Percentiles rank a stretch among this genome's conserved stretches.
Evolutionary conservation across 1,140 invertebrate species (phyloP).

Genomic region (Andrena cerasifolii): DNA sequence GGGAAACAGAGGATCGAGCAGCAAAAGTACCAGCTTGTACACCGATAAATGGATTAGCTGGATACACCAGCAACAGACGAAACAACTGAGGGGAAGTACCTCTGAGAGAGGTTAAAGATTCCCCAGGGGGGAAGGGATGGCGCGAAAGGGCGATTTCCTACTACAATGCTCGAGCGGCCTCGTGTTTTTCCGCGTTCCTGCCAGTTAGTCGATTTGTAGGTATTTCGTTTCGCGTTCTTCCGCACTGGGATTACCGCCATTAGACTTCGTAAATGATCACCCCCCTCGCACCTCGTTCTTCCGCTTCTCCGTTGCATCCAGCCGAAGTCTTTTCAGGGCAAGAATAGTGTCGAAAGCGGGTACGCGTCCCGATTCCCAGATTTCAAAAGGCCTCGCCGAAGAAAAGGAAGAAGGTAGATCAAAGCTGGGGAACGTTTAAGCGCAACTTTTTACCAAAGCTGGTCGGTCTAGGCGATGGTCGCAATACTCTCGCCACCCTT

Average conservation of each 20-base stretch:
- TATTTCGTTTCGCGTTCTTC: constrained; percentile 12
- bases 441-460: neutral
- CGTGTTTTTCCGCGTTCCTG: neutral
- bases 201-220: constrained; percentile 21
- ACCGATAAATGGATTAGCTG: constrained; percentile 79
- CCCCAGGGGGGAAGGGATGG: neutral
- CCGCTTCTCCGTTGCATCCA: neutral
- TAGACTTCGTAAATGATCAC: neutral
- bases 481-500: neutral
- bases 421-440: constrained; percentile 3
- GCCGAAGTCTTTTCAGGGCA: neutral
- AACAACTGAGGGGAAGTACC: constrained; percentile 41
- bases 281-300: too few relatives aligned
- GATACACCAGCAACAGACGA: constrained; percentile 55
- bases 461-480: neutral
- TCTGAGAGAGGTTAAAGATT: constrained; percentile 15
- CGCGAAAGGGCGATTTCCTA: constrained; percentile 1
- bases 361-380: neutral
- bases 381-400: neutral
- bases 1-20: constrained; percentile 47
- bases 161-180: neutral
- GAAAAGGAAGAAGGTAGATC: neutral
- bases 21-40: constrained; percentile 51
- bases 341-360: neutral
- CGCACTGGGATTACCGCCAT: neutral